Evolutionary conservation across 2,113 vertebrate species (phyloP).

Genomic region (Erythrolamprus reginae): DNA sequence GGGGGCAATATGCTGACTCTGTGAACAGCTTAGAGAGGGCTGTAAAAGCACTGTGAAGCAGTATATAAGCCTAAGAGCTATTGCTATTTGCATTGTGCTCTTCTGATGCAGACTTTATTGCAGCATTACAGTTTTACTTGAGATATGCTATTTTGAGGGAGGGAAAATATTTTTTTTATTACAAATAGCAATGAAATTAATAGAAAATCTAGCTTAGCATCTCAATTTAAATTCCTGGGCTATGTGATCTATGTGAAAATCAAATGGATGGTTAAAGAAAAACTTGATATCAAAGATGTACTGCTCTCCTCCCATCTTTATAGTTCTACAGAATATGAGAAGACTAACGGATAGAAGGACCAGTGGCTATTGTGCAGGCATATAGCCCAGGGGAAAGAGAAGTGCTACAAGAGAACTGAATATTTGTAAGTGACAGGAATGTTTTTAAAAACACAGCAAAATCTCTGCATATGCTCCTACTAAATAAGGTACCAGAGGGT

Average conservation of each 20-base stretch:
- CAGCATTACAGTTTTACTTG: neutral
- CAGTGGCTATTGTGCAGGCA: neutral
- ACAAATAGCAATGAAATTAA: neutral
- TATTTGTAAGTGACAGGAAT: neutral
- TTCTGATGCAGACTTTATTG: neutral
- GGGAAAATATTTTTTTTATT: neutral
- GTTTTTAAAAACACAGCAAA: neutral
- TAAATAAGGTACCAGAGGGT: neutral
- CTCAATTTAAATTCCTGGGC: neutral
- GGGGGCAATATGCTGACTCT: no score
- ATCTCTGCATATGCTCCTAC: neutral
- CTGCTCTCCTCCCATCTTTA: neutral
- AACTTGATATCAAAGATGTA: neutral
- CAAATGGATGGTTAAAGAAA: neutral
- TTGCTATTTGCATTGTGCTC: neutral
- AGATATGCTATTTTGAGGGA: neutral
- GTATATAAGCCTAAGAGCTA: no score
- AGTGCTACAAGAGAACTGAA: neutral
- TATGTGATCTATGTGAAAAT: neutral
- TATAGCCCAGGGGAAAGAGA: no score
- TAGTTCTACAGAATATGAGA: neutral
- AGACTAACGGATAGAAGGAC: neutral
- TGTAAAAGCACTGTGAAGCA: no score
- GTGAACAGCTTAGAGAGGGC: no score
- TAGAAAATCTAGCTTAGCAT: neutral